phyloP scores from a whole-genome alignment of 2,888 invertebrate genomes.

The Escarpia spicata region DNA sequence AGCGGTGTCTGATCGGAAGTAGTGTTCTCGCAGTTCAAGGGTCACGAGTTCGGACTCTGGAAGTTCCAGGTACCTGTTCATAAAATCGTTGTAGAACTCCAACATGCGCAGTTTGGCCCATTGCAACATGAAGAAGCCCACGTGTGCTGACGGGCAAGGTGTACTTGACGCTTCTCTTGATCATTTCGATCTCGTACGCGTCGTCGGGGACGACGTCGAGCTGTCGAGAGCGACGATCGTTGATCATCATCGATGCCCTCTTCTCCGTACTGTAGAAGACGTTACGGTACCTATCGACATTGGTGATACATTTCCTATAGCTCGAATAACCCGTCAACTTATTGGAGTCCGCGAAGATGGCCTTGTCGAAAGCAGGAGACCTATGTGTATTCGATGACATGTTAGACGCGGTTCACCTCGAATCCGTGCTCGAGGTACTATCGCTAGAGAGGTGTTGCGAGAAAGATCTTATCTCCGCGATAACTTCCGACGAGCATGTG shows the following conservation, averaged over 20 bases:
- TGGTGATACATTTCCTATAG: conserved; percentile 25
- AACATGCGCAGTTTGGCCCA: conserved; percentile 41
- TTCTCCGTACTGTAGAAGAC: background rate
- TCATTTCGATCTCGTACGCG: too few relatives aligned
- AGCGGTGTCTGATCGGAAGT: background rate
- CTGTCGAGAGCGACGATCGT: too few relatives aligned
- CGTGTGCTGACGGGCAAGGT: conserved; percentile 31
- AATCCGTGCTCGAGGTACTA: too few relatives aligned
- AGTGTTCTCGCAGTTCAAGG: conserved; percentile 21
- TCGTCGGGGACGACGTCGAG: too few relatives aligned
- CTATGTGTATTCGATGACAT: too few relatives aligned
- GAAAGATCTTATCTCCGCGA: too few relatives aligned
- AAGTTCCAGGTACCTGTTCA: conserved; percentile 34
- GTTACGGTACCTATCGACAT: conserved; percentile 28
- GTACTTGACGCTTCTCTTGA: too few relatives aligned
- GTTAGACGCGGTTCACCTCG: too few relatives aligned
- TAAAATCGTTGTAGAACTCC: conserved; percentile 35
- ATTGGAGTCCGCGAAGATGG: background rate
- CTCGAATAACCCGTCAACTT: conserved; percentile 22
- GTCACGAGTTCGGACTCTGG: conserved; percentile 19
- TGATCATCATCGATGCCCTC: too few relatives aligned
- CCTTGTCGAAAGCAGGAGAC: too few relatives aligned
- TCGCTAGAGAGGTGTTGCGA: too few relatives aligned
- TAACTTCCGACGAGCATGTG: too few relatives aligned
- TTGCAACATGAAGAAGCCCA: conserved; percentile 44